These are phyloP conservation scores for Neomorphus geoffroyi DNA, from an alignment of 2,797 vertebrate species.

Conservation along the genomic window DNA sequence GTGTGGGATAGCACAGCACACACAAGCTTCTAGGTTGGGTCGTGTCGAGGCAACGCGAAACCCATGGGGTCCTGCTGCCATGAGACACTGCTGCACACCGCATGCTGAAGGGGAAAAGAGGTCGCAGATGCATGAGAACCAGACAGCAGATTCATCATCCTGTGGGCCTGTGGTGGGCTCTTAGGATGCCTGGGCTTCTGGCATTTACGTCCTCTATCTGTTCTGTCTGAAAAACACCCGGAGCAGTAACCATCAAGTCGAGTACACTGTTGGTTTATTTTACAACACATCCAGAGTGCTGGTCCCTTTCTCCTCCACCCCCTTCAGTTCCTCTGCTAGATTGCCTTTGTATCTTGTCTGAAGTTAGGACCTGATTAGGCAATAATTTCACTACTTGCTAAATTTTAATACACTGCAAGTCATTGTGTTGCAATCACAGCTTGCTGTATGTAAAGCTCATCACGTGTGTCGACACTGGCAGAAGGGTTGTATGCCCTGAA, in stretches of 20 bases:
- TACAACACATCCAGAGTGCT: not conserved
- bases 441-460: not conserved
- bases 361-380: slow-evolving; percentile 35
- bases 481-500: not conserved
- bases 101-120: not conserved
- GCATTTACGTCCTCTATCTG: not conserved
- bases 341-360: not conserved
- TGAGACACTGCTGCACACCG: rapidly evolving
- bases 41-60: rapidly evolving
- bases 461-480: not conserved
- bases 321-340: not conserved
- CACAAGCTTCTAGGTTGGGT: not conserved
- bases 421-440: slow-evolving; percentile 24
- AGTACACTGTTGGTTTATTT: not conserved
- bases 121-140: not conserved
- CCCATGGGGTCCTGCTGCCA: not conserved
- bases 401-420: not conserved
- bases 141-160: not conserved
- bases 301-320: not conserved
- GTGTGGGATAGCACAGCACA: not conserved
- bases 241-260: not conserved
- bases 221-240: not conserved
- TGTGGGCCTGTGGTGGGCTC: not conserved
- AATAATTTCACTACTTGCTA: slow-evolving; percentile 14
- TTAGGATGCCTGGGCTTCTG: not conserved